These are phyloP conservation scores for Platanista minor DNA, from an alignment of 2,113 vertebrate species.

Conservation along the genomic window DNA sequence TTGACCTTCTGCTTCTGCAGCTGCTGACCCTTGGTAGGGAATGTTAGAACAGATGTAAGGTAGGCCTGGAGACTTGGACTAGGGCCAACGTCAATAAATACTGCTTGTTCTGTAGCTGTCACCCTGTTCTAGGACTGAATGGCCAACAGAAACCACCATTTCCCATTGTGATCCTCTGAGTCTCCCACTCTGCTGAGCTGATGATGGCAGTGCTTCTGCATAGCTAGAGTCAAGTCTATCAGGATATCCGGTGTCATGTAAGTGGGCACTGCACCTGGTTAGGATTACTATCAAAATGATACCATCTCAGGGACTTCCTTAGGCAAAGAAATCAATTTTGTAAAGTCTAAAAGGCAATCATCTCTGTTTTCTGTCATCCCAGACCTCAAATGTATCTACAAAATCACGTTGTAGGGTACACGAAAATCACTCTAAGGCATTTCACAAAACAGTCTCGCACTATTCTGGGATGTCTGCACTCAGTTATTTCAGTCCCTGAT, in stretches of 20 bases:
- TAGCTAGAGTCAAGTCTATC: not conserved
- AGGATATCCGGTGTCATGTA: rapidly evolving
- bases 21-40: not conserved
- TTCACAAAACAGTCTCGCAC: not conserved
- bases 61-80: not conserved
- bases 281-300: not conserved
- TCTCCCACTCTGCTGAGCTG: not conserved
- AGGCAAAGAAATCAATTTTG: not conserved
- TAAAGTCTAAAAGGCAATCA: not conserved
- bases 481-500: conserved; percentile 14
- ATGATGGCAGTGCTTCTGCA: not conserved
- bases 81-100: not conserved
- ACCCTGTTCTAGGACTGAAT: not conserved
- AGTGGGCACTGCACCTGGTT: not conserved
- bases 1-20: not conserved
- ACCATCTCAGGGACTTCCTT: not conserved
- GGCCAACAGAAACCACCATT: not conserved
- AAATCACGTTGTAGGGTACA: not conserved
- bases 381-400: not conserved
- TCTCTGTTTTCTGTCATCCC: conserved; percentile 16
- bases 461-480: conserved; percentile 21
- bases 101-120: not conserved
- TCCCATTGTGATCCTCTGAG: not conserved
- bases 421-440: conserved; percentile 39
- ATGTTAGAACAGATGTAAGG: not conserved